Evolutionary conservation across 2,888 invertebrate genomes (phyloP), one percentile per base, ranked within the genome.

Genomic region (Kuschelorhynchus macadamiae): DNA sequence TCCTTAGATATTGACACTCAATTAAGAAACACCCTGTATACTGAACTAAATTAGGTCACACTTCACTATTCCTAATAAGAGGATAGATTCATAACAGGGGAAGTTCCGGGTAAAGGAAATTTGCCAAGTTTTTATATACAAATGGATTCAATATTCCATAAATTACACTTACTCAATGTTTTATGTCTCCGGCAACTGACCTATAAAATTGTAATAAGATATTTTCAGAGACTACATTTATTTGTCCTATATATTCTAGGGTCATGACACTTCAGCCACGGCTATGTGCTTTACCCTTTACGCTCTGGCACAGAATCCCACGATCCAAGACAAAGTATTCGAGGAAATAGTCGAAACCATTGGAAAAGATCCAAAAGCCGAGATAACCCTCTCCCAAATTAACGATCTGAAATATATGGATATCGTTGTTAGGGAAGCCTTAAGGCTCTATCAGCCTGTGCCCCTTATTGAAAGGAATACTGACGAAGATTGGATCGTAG

Each of bases 371-470:
- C 72, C 69, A 18, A 74, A 72, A 63, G 70, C 70, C 11, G 73
- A 74, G 41, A 44, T 79, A 1, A 82, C 80, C 0, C 36, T 73
- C 16, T 69, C 72, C 5, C 70, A 77, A 21, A 70, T 81, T 60
- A 79, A 82, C 70, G 79, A 85, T 67, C 61, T 85, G 12, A 76
- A 80, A 41, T 88, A 88, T 77, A 78, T 88, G 64, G 88, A 88
- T 72, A 84, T 87, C 42, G 86, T 88, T 0, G 85, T 88, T 33
- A 88, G 88, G 74, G 89, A 89, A 79, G 82, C 85, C 0, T 74
- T 88, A n/a, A 82, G 88, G 53, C 73, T 88, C 8, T 87, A 86
- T 79, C 86, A 88, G 0, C 84, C 87, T 9, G 87, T 85, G 12
- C 87, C 88, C 0, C 76, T 83, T 36, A 84, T 86, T 65, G 84